Evolutionary conservation across 2,888 invertebrate genomes (phyloP).

Genomic region (Ecliptopera silaceata): DNA sequence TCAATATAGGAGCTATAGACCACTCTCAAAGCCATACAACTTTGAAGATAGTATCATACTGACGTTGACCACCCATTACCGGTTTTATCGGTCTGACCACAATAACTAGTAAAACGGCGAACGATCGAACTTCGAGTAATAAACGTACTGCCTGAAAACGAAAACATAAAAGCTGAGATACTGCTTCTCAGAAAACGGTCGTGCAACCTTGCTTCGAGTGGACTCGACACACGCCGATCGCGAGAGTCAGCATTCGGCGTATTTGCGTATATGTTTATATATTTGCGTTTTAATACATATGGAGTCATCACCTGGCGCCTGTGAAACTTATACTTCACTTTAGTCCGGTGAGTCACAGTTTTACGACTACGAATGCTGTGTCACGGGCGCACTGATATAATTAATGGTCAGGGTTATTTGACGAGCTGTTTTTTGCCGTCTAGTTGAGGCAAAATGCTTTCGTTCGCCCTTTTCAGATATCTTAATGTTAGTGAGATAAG

Average conservation of each 20-base stretch:
- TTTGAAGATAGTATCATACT: neutral
- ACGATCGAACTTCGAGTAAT: neutral
- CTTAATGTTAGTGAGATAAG: no score
- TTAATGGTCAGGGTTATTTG: neutral
- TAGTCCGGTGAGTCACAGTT: neutral
- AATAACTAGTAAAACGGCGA: no score
- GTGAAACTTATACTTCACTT: constrained; percentile 10
- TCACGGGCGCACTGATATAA: neutral
- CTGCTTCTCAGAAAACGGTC: constrained; percentile 1
- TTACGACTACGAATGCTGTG: neutral
- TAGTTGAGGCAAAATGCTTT: no score
- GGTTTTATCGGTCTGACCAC: no score
- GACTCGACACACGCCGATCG: constrained; percentile 9
- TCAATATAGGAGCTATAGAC: no score
- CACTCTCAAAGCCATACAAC: neutral
- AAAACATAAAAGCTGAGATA: constrained; percentile 6
- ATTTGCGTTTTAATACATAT: constrained; percentile 16
- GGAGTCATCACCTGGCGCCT: constrained; percentile 23
- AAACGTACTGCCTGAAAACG: neutral
- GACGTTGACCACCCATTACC: neutral
- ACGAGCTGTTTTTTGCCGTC: neutral
- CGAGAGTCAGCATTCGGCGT: constrained; percentile 19
- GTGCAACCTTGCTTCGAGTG: constrained; percentile 7
- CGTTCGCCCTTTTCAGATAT: no score
- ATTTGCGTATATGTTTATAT: constrained; percentile 23